These are phyloP conservation scores for Siniperca scherzeri DNA, from an alignment of 2,797 vertebrate genomes.

Conservation along the genomic window DNA sequence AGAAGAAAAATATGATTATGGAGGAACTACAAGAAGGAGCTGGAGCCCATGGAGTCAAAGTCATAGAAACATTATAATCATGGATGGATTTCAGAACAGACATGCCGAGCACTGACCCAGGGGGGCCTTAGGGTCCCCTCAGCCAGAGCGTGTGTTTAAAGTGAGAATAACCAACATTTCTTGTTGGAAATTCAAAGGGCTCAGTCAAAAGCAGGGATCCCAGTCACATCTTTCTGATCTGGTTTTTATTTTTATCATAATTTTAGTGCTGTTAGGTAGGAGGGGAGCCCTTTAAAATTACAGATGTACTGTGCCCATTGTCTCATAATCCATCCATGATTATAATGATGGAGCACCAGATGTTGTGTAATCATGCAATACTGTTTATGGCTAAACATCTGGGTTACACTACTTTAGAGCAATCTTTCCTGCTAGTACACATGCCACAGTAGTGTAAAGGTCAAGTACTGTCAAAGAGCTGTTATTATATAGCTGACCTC, in stretches of 20 bases:
- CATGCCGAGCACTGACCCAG: not conserved
- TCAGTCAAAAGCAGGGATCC: not conserved
- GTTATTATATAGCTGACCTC: not conserved
- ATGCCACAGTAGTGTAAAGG: not conserved
- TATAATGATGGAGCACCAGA: not conserved
- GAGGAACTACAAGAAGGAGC: not conserved
- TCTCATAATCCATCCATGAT: not conserved
- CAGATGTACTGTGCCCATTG: not conserved
- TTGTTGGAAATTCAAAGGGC: constrained; percentile 2
- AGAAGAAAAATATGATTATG: constrained; percentile 2
- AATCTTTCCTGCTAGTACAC: not conserved
- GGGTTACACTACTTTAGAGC: too few relatives aligned
- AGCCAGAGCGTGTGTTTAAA: not conserved
- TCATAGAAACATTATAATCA: constrained; percentile 10
- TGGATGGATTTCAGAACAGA: not conserved
- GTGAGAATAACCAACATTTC: not conserved
- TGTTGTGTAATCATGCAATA: not conserved
- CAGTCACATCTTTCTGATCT: not conserved
- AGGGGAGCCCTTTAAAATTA: not conserved
- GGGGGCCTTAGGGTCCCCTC: not conserved
- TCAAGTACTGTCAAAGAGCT: not conserved
- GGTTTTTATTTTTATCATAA: not conserved
- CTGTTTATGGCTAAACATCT: not conserved
- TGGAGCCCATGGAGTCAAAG: not conserved
- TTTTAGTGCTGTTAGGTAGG: not conserved